These are phyloP conservation scores for Epinotia brunnichana DNA, from an alignment of 2,888 invertebrate genomes.

Conservation along the genomic window DNA sequence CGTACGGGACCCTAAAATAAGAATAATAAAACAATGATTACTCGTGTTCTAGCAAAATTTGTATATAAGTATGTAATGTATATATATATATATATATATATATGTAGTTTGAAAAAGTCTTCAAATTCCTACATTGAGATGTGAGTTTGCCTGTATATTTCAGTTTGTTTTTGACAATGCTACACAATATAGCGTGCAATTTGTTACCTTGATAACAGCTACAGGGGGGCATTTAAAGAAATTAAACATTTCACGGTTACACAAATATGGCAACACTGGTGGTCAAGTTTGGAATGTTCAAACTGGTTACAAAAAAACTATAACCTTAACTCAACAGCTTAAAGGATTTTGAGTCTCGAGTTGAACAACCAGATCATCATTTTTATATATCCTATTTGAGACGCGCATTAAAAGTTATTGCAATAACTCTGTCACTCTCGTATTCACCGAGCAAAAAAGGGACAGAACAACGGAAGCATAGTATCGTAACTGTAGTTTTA, in stretches of 20 bases:
- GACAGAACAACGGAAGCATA: slow-evolving; percentile 32
- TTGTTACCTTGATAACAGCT: neutral
- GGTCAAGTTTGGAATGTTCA: slow-evolving; percentile 12
- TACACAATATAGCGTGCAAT: no score
- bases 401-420: slow-evolving; percentile 24
- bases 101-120: no score
- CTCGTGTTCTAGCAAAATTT: no score
- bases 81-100: no score
- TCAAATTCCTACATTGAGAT: no score
- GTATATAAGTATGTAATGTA: no score
- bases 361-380: slow-evolving; percentile 22
- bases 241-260: neutral
- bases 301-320: slow-evolving; percentile 14
- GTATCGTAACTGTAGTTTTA: slow-evolving; percentile 37
- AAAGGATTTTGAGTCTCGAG: slow-evolving; percentile 20
- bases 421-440: slow-evolving; percentile 25
- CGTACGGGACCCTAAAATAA: no score
- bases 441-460: slow-evolving; percentile 5
- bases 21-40: no score
- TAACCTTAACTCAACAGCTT: slow-evolving; percentile 17
- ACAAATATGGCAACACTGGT: neutral
- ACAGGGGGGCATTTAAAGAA: neutral
- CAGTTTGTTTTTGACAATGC: neutral
- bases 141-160: neutral
- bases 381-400: slow-evolving; percentile 24